Conservation (phyloP, 2,888 invertebrate species). For the Drosophila percnosoma region DNA sequence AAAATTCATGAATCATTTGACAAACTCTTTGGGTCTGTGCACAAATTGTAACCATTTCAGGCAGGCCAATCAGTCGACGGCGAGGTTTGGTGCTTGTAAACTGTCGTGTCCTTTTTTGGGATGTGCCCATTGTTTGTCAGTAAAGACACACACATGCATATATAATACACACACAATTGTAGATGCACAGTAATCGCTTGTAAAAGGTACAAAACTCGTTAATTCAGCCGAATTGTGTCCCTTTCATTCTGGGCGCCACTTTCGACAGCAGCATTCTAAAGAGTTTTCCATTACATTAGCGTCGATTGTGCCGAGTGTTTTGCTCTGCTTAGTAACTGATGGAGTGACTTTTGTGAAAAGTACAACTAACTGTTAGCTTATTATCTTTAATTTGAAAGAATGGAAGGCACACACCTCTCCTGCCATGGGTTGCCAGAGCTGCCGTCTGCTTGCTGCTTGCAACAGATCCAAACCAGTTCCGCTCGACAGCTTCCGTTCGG, state of each 20-base stretch:
- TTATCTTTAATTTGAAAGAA: constrained; percentile 39
- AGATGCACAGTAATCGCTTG: constrained; percentile 70
- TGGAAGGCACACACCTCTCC: constrained; percentile 28
- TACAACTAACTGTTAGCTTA: constrained; percentile 19
- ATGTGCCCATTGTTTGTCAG: constrained; percentile 39
- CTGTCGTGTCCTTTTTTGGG: constrained; percentile 7
- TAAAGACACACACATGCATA: constrained; percentile 20
- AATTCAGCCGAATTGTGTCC: constrained; percentile 43
- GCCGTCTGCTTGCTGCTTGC: constrained; percentile 28
- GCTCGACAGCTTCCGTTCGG: constrained; percentile 79
- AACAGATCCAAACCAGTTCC: constrained; percentile 73
- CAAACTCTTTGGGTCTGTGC: constrained; percentile 68
- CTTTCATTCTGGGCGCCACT: constrained; percentile 28
- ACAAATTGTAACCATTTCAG: constrained; percentile 53
- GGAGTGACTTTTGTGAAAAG: constrained; percentile 35
- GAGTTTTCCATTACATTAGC: constrained; percentile 63
- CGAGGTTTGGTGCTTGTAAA: constrained; percentile 28
- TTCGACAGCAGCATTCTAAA: constrained; percentile 43
- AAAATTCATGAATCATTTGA: constrained; percentile 79
- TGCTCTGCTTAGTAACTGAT: constrained; percentile 38
- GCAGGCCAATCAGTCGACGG: constrained; percentile 61
- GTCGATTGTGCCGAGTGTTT: constrained; percentile 44
- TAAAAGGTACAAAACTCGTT: constrained; percentile 69
- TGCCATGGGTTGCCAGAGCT: constrained; percentile 13
- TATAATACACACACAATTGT: constrained; percentile 28